Evolutionary conservation across 2,888 invertebrate genomes (phyloP).

Genomic region (Cantharis nigra): DNA sequence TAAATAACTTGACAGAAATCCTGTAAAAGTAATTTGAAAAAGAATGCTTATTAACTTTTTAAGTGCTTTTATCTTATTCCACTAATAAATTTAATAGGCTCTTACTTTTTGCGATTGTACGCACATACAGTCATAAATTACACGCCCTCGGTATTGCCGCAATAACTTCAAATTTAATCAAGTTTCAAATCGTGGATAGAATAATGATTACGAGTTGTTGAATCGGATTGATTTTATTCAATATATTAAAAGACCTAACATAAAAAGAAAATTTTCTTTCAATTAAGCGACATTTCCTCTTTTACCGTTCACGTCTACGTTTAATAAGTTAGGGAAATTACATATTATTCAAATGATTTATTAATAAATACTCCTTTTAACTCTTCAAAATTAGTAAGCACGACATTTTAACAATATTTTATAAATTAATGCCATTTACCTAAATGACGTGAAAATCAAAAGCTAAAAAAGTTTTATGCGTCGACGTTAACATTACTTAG

Average conservation of each 20-base stretch:
- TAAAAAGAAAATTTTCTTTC: neutral
- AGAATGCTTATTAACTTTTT: slow-evolving; percentile 6
- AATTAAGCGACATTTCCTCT: neutral
- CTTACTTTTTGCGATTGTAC: slow-evolving; percentile 34
- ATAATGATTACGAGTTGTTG: slow-evolving; percentile 42
- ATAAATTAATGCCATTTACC: neutral
- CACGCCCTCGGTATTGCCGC: slow-evolving; percentile 39
- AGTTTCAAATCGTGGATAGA: slow-evolving; percentile 44
- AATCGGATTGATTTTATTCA: slow-evolving; percentile 27
- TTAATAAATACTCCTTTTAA: neutral
- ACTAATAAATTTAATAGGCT: slow-evolving; percentile 37
- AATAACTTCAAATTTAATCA: slow-evolving; percentile 49
- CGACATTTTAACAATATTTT: neutral
- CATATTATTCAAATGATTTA: neutral
- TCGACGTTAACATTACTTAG: neutral
- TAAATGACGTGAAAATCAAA: neutral
- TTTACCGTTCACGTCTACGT: neutral
- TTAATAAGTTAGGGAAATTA: neutral
- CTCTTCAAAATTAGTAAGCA: neutral
- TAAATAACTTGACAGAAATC: neutral
- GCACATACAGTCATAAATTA: slow-evolving; percentile 43
- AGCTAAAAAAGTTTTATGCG: neutral
- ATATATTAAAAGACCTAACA: slow-evolving; percentile 1
- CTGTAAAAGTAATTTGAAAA: slow-evolving; percentile 6
- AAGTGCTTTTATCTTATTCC: slow-evolving; percentile 29